A percentile compares a stretch with the other conserved stretches of the same genome.
phyloP scores from a whole-genome alignment of 2,888 invertebrate species.

The Odontocerum albicorne region DNA sequence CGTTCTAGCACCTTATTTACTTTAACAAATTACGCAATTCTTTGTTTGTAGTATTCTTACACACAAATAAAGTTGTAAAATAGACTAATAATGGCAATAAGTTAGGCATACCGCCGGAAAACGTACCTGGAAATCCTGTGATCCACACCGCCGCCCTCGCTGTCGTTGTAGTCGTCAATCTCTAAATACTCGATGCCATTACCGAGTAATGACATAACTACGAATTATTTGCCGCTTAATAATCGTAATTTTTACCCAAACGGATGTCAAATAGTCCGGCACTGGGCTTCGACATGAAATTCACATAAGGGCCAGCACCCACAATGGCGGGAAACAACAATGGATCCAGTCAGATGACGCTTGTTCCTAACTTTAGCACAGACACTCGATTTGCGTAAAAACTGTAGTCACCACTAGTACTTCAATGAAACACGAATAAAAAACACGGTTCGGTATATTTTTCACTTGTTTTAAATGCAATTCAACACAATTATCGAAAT shows the following conservation, averaged over 20 bases:
- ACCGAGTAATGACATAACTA: constrained; percentile 59
- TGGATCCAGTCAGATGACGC: constrained; percentile 60
- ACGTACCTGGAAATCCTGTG: constrained; percentile 57
- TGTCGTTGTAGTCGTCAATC: constrained; percentile 58
- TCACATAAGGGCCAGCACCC: constrained; percentile 44
- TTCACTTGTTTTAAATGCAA: constrained; percentile 17
- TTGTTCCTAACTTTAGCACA: constrained; percentile 32
- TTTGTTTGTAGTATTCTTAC: neutral
- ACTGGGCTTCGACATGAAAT: constrained; percentile 30
- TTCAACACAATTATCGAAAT: constrained; percentile 27
- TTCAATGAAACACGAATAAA: constrained; percentile 6
- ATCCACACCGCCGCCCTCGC: constrained; percentile 59
- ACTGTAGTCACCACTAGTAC: constrained; percentile 9
- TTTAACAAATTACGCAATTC: neutral
- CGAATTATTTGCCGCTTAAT: constrained; percentile 39
- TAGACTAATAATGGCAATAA: constrained; percentile 31
- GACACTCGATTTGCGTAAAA: constrained; percentile 10
- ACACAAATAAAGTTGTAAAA: neutral
- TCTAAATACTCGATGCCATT: constrained; percentile 59
- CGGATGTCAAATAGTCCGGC: constrained; percentile 18
- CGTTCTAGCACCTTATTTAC: neutral
- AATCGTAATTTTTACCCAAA: constrained; percentile 36
- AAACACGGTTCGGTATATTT: constrained; percentile 14
- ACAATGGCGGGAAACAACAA: constrained; percentile 64
- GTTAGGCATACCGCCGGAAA: constrained; percentile 47